These are phyloP conservation scores for Cacoxenus indagator DNA, from an alignment of 2,888 invertebrate species.

Conservation along the genomic window DNA sequence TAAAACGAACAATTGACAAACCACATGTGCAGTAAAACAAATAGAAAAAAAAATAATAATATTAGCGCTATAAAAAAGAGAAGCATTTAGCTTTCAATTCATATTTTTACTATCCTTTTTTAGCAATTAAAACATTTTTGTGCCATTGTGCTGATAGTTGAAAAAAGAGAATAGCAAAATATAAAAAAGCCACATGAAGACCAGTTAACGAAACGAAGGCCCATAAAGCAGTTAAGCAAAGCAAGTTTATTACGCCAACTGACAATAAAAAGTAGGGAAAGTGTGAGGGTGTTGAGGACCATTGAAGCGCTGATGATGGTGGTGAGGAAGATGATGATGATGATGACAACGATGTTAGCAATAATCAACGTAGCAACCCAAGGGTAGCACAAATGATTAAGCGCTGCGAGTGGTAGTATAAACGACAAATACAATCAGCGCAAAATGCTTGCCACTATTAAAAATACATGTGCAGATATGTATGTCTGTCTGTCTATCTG, in stretches of 20 bases:
- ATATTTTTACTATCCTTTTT: not conserved
- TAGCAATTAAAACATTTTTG: slow-evolving; percentile 1
- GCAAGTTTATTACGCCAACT: not conserved
- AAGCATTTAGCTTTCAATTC: not conserved
- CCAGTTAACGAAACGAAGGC: not conserved
- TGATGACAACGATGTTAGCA: not conserved
- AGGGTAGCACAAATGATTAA: not conserved
- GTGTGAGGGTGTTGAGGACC: not conserved
- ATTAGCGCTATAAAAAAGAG: not conserved
- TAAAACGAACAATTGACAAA: not conserved
- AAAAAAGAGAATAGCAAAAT: not conserved
- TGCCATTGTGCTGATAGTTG: not conserved
- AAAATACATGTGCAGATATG: not conserved
- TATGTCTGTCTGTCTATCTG: not conserved
- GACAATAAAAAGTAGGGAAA: not conserved
- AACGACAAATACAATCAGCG: slow-evolving; percentile 6
- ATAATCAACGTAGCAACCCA: not conserved
- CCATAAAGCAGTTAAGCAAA: not conserved
- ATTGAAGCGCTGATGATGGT: not conserved
- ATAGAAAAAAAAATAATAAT: not conserved
- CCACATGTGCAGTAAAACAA: not conserved
- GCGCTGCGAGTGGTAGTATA: not conserved
- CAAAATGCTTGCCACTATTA: not conserved
- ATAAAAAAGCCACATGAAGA: not conserved
- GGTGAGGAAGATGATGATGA: not conserved